Conservation (phyloP, 2,888 invertebrate species). For the Diachrysia chrysitis region DNA sequence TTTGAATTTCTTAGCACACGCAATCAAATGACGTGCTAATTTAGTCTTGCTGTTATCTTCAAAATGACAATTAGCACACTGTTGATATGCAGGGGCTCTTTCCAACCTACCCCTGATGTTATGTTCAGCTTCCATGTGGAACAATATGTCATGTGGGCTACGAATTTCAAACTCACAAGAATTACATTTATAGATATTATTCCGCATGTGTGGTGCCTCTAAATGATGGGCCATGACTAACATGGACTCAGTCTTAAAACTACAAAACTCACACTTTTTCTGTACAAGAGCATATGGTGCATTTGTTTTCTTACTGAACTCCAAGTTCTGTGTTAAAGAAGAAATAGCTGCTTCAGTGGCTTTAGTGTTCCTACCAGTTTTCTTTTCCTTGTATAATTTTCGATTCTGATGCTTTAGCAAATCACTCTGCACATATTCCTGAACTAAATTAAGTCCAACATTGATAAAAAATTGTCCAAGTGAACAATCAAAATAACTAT, state of each 20-base stretch:
- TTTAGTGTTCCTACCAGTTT: slow-evolving; percentile 90
- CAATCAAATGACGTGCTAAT: slow-evolving; percentile 95
- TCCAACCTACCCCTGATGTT: slow-evolving; percentile 96
- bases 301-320: slow-evolving; percentile 96
- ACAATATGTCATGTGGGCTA: slow-evolving; percentile 96
- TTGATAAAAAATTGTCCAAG: slow-evolving; percentile 97
- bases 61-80: slow-evolving; percentile 98
- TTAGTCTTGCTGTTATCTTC: slow-evolving; percentile 98
- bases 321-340: slow-evolving; percentile 95
- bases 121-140: slow-evolving; percentile 98
- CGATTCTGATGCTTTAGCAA: slow-evolving; percentile 96
- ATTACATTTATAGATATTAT: slow-evolving; percentile 96
- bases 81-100: slow-evolving; percentile 96
- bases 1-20: slow-evolving; percentile 97
- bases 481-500: slow-evolving; percentile 95
- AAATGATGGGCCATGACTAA: slow-evolving; percentile 96
- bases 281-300: slow-evolving; percentile 93
- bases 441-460: slow-evolving; percentile 97
- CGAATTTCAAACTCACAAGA: slow-evolving; percentile 95
- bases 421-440: slow-evolving; percentile 98
- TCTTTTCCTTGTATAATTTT: slow-evolving; percentile 93
- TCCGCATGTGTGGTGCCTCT: slow-evolving; percentile 97
- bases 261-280: slow-evolving; percentile 97
- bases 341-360: slow-evolving; percentile 95
- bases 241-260: slow-evolving; percentile 96